Evolutionary conservation across 1,140 invertebrate species (phyloP), one percentile per base, ranked within the genome.

Genomic region (Tetranychus urticae): DNA sequence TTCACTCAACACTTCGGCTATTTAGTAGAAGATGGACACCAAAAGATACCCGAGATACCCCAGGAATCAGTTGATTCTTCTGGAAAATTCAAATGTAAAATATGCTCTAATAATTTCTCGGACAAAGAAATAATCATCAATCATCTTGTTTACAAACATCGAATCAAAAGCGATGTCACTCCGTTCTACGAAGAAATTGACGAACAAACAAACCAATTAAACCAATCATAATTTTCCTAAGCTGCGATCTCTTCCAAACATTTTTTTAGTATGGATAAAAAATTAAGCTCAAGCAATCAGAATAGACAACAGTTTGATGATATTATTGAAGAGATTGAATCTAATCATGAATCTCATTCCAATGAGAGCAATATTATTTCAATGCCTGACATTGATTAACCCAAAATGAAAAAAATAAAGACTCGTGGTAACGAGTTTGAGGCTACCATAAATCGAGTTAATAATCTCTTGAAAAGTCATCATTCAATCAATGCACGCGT

Each of bases 391-490:
- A 37, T 48, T 3, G 36, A 56, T 8, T 62, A 35, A 35, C 61
- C 36, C 13, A 58, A 13, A 1, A 57, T 48, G 23, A 62, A 65
- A 50, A 62, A 64, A 34, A 65, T 65, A n/a, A 36, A 58, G 3
- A 64, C 64, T 31, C 50, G 64, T 34, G 64, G 64, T 10, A 65
- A 65, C 39, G 64, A 62, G 23, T 65, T 61, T 54, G 62, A 65
- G n/a, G 34, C 14, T 2, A 63, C 64, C 23, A 61, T 65, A 1
- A 33, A 14, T 14, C 34, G 56, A 42, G 55, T 65, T 31, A 65
- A 65, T 54, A 31, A 45, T 45, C 42, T 65, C 23, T 48, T 65
- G 3, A 12, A 59, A 36, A 23, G 52, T 33, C 62, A 63, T 14
- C 64, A 65, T 52, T 64, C 62, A 34, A 63, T 58, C 2, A 65